Evolutionary conservation across 1,140 invertebrate species (phyloP), one percentile per base, ranked within the genome.

Genomic region (Hycleus cichorii): DNA sequence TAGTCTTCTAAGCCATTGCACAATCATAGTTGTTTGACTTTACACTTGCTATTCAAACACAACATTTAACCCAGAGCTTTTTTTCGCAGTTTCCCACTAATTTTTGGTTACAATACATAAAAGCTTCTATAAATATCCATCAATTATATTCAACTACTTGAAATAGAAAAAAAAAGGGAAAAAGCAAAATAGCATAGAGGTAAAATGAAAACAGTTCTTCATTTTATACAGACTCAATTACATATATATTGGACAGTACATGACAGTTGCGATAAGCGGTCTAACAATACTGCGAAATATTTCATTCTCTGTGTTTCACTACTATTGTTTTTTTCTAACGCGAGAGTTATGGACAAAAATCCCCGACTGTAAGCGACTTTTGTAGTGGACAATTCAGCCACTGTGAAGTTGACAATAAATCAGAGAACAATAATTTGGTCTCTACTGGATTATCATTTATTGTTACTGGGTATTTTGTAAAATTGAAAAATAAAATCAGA

Each of bases 201-300:
- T 32, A 32, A 32, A 32, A 4, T 32, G 32, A 32, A 32, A 5
- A 32, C 7, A 32, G 39, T 49, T 32, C 50, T 52, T 18, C 27
- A 52, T 52, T 52, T 52, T 44, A 45, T 43, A 44, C 32, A 40
- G 26, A 26, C 50, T 52, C 50, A 25, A 52, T 52, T 52, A 52
- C 51, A 26, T 43, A 27, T 42, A 18, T 9, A 42, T 45, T 42
- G 44, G 51, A 32, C 32, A 53, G 25, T 53, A 45, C 51, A 53
- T 53, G 51, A 53, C 51, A 46, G 51, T 45, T 42, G 46, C 51
- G 51, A 53, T 53, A 52, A 52, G 50, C 50, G 50, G 11, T 44
- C 40, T 10, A 53, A 53, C 51, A 53, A 53, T 53, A 45, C 32
- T 27, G 12, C 24, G 25, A 46, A 53, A 53, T 53, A 53, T 53